Evolutionary conservation across 2,888 invertebrate species (phyloP).

Genomic region (Agrypnus murinus): DNA sequence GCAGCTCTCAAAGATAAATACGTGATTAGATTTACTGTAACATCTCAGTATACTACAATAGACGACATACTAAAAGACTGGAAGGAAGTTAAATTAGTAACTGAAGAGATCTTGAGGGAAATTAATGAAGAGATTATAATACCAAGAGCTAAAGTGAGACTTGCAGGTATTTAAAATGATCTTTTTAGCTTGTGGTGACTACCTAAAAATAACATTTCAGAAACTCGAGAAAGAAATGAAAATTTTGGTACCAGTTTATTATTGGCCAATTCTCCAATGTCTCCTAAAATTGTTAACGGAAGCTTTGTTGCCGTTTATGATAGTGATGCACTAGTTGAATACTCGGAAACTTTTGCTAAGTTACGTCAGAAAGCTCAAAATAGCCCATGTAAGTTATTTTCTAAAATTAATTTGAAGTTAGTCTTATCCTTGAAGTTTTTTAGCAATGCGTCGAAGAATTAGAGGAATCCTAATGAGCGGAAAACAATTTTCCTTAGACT

Average conservation of each 20-base stretch:
- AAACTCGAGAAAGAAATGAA: slow-evolving; percentile 87
- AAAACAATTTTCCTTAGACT: slow-evolving; percentile 93
- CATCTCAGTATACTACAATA: slow-evolving; percentile 88
- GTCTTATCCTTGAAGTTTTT: slow-evolving; percentile 56
- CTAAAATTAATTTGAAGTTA: slow-evolving; percentile 27
- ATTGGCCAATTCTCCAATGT: slow-evolving; percentile 95
- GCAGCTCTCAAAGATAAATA: slow-evolving; percentile 92
- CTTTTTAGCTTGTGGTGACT: too few relatives aligned
- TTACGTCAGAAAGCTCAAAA: slow-evolving; percentile 83
- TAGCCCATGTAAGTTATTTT: slow-evolving; percentile 79
- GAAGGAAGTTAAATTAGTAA: slow-evolving; percentile 86
- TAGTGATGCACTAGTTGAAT: slow-evolving; percentile 82
- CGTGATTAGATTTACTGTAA: slow-evolving; percentile 95
- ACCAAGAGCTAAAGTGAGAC: slow-evolving; percentile 78
- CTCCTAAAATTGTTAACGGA: slow-evolving; percentile 96
- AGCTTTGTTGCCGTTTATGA: slow-evolving; percentile 95
- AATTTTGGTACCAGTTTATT: slow-evolving; percentile 95
- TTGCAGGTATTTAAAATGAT: slow-evolving; percentile 77
- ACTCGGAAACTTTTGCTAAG: slow-evolving; percentile 81
- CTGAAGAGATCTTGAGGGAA: slow-evolving; percentile 81
- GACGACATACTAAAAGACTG: slow-evolving; percentile 90
- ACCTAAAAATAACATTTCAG: slow-evolving; percentile 72
- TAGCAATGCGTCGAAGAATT: slow-evolving; percentile 89
- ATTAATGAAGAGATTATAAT: slow-evolving; percentile 72
- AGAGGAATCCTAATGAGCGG: slow-evolving; percentile 92